Evolutionary conservation across 2,888 invertebrate species (phyloP).

Genomic region (Eurytoma californica): DNA sequence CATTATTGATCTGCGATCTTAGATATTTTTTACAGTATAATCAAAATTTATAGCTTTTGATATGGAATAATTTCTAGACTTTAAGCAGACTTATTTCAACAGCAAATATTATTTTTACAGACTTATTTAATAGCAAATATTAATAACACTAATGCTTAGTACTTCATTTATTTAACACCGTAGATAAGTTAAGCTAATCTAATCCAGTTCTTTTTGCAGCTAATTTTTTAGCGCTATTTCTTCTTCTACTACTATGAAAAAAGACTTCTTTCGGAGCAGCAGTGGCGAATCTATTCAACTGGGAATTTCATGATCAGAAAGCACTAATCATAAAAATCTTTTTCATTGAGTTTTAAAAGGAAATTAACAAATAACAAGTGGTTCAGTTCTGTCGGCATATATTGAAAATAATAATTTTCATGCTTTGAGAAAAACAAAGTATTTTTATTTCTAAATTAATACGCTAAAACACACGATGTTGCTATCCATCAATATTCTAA

Average conservation of each 20-base stretch:
- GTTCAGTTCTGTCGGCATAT: too few species aligned
- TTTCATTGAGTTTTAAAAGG: too few species aligned
- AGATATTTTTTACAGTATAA: too few species aligned
- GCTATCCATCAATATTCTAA: too few species aligned
- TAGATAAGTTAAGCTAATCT: constrained; percentile 40
- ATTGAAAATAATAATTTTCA: too few species aligned
- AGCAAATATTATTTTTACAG: neutral
- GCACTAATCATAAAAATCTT: neutral
- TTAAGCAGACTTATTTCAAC: neutral
- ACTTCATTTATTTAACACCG: constrained; percentile 18
- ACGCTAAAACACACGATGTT: too few species aligned
- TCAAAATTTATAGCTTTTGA: too few species aligned
- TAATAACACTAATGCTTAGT: constrained; percentile 4
- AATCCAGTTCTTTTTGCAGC: constrained; percentile 13
- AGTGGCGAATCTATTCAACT: neutral
- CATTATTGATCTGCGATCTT: too few species aligned
- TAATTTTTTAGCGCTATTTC: constrained; percentile 1
- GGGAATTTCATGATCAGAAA: neutral
- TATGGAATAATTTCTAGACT: neutral
- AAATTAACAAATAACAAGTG: too few species aligned
- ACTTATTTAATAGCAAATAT: neutral
- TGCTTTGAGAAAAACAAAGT: too few species aligned
- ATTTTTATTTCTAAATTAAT: too few species aligned
- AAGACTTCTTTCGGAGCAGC: neutral
- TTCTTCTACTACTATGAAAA: neutral